A percentile compares a stretch with the other conserved stretches of the same genome.
Evolutionary conservation across 1,140 invertebrate genomes (phyloP).

Genomic region (Anthonomus grandis): DNA sequence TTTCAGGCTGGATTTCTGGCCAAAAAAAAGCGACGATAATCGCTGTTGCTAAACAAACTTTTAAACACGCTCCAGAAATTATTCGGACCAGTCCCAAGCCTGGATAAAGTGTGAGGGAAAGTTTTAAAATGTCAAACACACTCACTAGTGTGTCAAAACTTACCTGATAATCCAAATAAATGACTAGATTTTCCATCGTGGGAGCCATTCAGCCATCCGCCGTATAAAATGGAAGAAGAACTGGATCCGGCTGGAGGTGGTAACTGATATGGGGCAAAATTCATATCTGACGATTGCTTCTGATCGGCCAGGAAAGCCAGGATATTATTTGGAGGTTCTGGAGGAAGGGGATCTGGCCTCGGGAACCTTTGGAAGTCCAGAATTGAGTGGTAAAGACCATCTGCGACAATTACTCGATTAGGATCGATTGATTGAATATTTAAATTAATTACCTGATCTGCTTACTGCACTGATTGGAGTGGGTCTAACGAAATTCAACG

Average conservation of each 20-base stretch:
- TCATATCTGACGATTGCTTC: conserved; percentile 19
- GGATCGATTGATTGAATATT: neutral
- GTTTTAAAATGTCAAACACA: no score
- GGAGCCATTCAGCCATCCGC: conserved; percentile 34
- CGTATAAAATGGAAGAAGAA: conserved; percentile 36
- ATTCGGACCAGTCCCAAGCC: no score
- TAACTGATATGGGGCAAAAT: conserved; percentile 34
- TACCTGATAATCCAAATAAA: conserved; percentile 43
- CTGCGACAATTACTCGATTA: neutral
- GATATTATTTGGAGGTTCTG: conserved; percentile 21
- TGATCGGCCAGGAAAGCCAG: conserved; percentile 23
- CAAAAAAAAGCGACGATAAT: no score
- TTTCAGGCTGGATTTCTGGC: no score
- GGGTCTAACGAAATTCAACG: conserved; percentile 34
- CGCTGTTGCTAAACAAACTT: no score
- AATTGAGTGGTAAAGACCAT: conserved; percentile 35
- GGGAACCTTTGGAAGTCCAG: conserved; percentile 32
- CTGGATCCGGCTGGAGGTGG: conserved; percentile 21
- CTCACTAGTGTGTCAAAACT: neutral
- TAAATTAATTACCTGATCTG: conserved; percentile 7
- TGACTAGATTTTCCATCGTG: conserved; percentile 39
- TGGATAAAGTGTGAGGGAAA: no score
- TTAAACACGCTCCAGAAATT: no score
- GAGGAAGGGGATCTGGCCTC: conserved; percentile 30
- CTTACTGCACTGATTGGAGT: conserved; percentile 32